Evolutionary conservation across 2,888 invertebrate species (phyloP).

Genomic region (Aspidapion aeneum): DNA sequence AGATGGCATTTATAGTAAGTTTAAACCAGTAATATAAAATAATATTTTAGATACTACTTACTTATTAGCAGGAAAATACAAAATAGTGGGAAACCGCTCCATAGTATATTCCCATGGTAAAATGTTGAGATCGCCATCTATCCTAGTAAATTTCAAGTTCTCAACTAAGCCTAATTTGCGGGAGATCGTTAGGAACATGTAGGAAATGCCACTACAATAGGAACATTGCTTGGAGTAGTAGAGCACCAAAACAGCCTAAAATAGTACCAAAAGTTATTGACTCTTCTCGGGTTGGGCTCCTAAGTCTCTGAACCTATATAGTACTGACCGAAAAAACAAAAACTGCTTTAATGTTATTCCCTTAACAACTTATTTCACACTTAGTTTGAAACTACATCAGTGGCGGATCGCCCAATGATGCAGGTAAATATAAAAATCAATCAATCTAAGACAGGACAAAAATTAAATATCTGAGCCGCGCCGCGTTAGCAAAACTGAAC

Average conservation of each 20-base stretch:
- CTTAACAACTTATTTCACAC: no score
- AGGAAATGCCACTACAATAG: slow-evolving; percentile 68
- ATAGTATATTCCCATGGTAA: slow-evolving; percentile 84
- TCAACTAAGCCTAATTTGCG: slow-evolving; percentile 56
- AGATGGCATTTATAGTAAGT: no score
- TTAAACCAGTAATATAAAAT: no score
- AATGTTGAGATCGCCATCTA: slow-evolving; percentile 82
- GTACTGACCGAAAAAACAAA: not conserved
- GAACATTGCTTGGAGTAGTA: slow-evolving; percentile 78
- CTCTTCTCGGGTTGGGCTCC: not conserved
- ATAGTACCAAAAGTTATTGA: slow-evolving; percentile 30
- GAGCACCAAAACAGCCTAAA: slow-evolving; percentile 70
- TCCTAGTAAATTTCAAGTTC: slow-evolving; percentile 58
- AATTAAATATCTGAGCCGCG: no score
- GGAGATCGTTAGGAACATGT: slow-evolving; percentile 64
- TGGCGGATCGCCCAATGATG: no score
- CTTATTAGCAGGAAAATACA: slow-evolving; percentile 75
- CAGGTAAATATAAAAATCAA: no score
- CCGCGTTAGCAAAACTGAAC: no score
- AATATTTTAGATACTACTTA: no score
- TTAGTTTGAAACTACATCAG: no score
- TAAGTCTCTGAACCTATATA: not conserved
- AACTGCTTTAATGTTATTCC: no score
- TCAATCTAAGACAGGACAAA: no score
- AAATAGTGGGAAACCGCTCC: slow-evolving; percentile 72